phyloP scores from a whole-genome alignment of 1,140 invertebrate species.

The Papilio machaon region DNA sequence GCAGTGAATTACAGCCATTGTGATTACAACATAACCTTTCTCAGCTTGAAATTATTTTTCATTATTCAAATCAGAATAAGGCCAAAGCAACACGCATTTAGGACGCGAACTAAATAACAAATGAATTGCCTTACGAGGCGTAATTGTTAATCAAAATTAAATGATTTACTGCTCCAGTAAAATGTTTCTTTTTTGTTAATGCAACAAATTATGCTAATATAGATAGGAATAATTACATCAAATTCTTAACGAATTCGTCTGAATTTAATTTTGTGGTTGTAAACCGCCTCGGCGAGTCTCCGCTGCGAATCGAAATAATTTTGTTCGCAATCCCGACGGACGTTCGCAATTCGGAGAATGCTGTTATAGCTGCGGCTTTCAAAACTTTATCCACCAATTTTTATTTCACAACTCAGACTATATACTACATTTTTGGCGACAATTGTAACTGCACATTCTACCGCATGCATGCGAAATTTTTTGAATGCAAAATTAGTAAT shows the following conservation, averaged over 20 bases:
- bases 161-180: too few species aligned
- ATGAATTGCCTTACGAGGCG: too few species aligned
- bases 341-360: constrained; percentile 9
- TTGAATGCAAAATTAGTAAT: not conserved
- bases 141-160: too few species aligned
- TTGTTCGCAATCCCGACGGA: constrained; percentile 23
- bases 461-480: not conserved
- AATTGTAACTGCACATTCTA: not conserved
- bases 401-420: not conserved
- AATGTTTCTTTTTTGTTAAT: not conserved
- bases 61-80: too few species aligned
- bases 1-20: not conserved
- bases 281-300: not conserved
- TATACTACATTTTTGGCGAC: not conserved
- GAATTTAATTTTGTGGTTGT: constrained; percentile 17
- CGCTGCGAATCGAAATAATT: constrained; percentile 13
- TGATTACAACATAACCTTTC: not conserved
- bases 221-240: constrained; percentile 1
- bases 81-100: too few species aligned
- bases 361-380: not conserved
- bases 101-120: too few species aligned
- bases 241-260: constrained; percentile 12
- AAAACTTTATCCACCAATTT: constrained; percentile 4
- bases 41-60: not conserved
- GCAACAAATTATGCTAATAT: not conserved